Evolutionary conservation across 2,797 vertebrate genomes (phyloP).

Genomic region (Epinephelus malabaricus): DNA sequence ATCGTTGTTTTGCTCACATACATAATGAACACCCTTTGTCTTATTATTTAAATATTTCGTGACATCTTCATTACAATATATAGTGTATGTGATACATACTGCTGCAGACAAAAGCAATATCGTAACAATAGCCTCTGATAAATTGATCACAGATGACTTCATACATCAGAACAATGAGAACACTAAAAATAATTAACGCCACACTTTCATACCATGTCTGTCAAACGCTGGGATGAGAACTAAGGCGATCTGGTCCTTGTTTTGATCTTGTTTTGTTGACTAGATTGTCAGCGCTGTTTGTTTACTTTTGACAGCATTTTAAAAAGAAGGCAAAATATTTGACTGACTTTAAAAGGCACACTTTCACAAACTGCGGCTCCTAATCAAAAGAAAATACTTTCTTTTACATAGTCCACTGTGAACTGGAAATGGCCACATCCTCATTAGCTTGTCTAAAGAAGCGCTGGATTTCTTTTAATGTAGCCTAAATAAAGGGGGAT

Average conservation of each 20-base stretch:
- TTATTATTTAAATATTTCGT: constrained; percentile 32
- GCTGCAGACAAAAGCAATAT: constrained; percentile 17
- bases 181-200: constrained; percentile 34
- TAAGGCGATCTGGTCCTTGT: background rate
- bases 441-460: constrained; percentile 32
- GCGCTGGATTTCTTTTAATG: background rate
- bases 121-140: constrained; percentile 14
- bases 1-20: constrained; percentile 42
- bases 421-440: constrained; percentile 10
- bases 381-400: constrained; percentile 38
- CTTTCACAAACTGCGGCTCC: constrained; percentile 15
- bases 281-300: constrained; percentile 37
- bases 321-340: constrained; percentile 22
- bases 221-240: background rate
- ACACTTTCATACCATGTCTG: background rate
- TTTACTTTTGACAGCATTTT: constrained; percentile 50
- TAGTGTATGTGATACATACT: background rate
- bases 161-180: constrained; percentile 30
- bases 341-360: constrained; percentile 6
- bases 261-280: constrained; percentile 33
- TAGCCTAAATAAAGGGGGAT: background rate
- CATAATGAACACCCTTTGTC: constrained; percentile 16
- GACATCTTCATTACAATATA: constrained; percentile 15
- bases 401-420: constrained; percentile 21
- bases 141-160: constrained; percentile 42